Evolutionary conservation across 2,888 invertebrate species (phyloP).

Genomic region (Drosophila koepferae): DNA sequence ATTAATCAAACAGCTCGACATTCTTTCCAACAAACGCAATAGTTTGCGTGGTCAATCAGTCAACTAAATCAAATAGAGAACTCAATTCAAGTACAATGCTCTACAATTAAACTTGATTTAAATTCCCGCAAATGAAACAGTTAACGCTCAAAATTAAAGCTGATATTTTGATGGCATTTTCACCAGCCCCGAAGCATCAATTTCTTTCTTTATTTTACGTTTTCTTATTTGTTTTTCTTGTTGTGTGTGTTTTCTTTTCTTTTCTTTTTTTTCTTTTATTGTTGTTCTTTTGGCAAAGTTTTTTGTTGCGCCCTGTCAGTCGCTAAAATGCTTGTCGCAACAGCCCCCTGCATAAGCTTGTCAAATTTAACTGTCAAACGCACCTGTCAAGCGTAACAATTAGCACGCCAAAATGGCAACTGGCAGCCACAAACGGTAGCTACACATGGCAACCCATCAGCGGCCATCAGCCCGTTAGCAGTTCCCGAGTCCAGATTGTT

Average conservation of each 20-base stretch:
- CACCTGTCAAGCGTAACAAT: constrained; percentile 78
- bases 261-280: constrained; percentile 2
- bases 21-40: background rate
- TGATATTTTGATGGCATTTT: constrained; percentile 9
- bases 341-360: constrained; percentile 63
- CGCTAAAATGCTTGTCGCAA: constrained; percentile 15
- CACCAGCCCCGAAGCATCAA: constrained; percentile 11
- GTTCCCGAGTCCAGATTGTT: constrained; percentile 5
- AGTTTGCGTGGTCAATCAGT: background rate
- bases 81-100: background rate
- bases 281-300: constrained; percentile 19
- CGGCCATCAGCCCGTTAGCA: constrained; percentile 5
- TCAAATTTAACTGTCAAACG: constrained; percentile 80
- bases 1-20: constrained; percentile 6
- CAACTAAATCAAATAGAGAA: background rate
- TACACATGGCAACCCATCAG: constrained; percentile 13
- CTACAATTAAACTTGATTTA: background rate
- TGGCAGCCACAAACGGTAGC: constrained; percentile 52
- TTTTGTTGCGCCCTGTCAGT: constrained; percentile 10
- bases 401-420: constrained; percentile 68
- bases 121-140: background rate
- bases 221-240: constrained; percentile 1
- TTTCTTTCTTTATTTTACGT: constrained; percentile 3
- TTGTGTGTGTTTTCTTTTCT: background rate
- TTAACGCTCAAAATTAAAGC: constrained; percentile 9